Conservation (phyloP, 2,888 invertebrate species). For the Lamellibrachia satsuma region DNA sequence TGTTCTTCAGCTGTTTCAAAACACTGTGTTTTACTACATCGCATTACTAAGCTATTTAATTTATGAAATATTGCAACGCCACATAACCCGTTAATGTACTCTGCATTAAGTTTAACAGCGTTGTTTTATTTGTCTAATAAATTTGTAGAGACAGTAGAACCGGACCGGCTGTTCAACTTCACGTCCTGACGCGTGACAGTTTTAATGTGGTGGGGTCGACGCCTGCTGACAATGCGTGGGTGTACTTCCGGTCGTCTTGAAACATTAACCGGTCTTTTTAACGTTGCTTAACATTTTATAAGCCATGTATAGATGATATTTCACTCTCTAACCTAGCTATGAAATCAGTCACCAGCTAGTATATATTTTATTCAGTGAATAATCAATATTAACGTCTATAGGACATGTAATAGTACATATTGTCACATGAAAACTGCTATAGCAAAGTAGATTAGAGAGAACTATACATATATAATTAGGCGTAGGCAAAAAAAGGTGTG, state of each 20-base stretch:
- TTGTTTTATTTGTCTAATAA: background rate
- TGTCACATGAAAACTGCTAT: no score
- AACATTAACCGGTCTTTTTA: background rate
- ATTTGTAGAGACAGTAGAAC: background rate
- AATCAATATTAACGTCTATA: background rate
- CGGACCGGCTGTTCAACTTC: background rate
- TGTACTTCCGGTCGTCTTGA: no score
- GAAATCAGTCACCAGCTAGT: background rate
- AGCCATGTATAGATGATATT: background rate
- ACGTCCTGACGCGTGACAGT: background rate
- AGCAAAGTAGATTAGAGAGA: no score
- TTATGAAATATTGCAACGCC: background rate
- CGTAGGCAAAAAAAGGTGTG: no score
- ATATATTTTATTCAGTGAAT: background rate
- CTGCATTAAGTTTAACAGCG: background rate
- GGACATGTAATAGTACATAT: background rate
- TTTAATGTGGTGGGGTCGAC: background rate
- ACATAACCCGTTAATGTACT: background rate
- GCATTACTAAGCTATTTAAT: background rate
- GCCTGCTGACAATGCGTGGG: background rate
- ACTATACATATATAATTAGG: no score
- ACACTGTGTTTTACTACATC: conserved; percentile 6
- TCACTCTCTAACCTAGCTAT: background rate
- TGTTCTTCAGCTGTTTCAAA: conserved; percentile 22
- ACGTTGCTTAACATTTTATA: background rate